These are phyloP conservation scores for Amphiprion ocellaris DNA, from an alignment of 2,113 vertebrate species.

Conservation along the genomic window DNA sequence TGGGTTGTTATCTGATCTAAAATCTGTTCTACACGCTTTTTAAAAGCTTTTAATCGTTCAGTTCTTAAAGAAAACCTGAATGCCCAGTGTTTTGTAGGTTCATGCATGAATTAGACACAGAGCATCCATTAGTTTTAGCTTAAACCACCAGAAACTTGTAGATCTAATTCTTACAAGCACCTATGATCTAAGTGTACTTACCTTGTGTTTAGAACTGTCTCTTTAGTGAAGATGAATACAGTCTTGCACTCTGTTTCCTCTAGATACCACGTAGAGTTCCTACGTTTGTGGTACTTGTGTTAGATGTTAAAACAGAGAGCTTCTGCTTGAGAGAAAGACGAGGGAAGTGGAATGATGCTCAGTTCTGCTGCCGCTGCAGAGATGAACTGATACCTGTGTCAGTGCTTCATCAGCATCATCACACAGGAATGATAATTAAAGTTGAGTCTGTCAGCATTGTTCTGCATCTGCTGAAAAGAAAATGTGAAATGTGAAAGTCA, in stretches of 20 bases:
- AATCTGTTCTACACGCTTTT: neutral
- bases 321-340: neutral
- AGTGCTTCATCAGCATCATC: slow-evolving; percentile 2
- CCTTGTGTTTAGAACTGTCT: slow-evolving; percentile 11
- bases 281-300: slow-evolving; percentile 12
- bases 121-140: too few relatives aligned
- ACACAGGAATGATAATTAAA: neutral
- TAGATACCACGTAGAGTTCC: neutral
- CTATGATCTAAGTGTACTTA: slow-evolving; percentile 64
- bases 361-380: neutral
- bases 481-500: neutral
- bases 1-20: neutral
- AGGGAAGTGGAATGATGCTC: neutral
- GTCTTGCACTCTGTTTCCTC: slow-evolving; percentile 34
- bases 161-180: neutral
- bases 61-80: neutral
- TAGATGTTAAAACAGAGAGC: neutral
- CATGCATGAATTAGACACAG: neutral
- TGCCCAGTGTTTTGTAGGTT: neutral
- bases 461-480: neutral
- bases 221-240: neutral
- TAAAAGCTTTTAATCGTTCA: neutral
- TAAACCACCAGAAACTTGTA: neutral
- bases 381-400: neutral
- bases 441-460: neutral